Evolutionary conservation across 2,888 invertebrate genomes (phyloP), one percentile per base, ranked within the genome.

Genomic region (Frankliniella fusca): DNA sequence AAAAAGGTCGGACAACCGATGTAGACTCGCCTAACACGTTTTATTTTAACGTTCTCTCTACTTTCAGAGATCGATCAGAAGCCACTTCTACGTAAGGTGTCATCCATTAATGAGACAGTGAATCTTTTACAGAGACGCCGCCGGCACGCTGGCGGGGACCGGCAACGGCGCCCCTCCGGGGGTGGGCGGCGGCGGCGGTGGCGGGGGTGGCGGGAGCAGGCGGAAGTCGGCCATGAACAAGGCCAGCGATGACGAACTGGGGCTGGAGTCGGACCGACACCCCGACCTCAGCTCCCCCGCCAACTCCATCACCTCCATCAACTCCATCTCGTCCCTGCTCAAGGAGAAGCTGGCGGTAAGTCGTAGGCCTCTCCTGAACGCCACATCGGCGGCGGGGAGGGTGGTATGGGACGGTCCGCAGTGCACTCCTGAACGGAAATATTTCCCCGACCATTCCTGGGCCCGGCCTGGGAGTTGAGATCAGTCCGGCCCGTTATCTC

Each of bases 241-340:
- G 90, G 90, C 90, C 82, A 88, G 89, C 83, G 48, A 65, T 48
- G 81, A 23, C 61, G 70, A 82, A 38, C 54, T 80, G 81, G 48
- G 48, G 80, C 27, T 28, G 11, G 81, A 28, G 80, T 49, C 49
- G 76, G 50, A 49, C 38, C 49, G 80, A 20, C 65, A 65, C 54
- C 80, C 20, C 8, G 79, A 82, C 23, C 20, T 80, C 80, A 49
- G 92, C 83, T 93, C 93, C 3, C 93, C 93, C 0, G 92, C 91
- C 84, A 93, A 94, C 86, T 95, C 95, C 10, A 93, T 95, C 85
- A 95, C 95, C 0, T 95, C 95, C 80, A 92, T 95, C 85, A 95
- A 95, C 88, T 95, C 95, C 0, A 91, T 96, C 85, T 95, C 95
- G 83, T 95, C 95, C 87, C 88, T 96, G 82, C 90, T 96, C 20